Conservation (phyloP, 2,797 vertebrate species). For the Poeciliopsis presidionis region DNA sequence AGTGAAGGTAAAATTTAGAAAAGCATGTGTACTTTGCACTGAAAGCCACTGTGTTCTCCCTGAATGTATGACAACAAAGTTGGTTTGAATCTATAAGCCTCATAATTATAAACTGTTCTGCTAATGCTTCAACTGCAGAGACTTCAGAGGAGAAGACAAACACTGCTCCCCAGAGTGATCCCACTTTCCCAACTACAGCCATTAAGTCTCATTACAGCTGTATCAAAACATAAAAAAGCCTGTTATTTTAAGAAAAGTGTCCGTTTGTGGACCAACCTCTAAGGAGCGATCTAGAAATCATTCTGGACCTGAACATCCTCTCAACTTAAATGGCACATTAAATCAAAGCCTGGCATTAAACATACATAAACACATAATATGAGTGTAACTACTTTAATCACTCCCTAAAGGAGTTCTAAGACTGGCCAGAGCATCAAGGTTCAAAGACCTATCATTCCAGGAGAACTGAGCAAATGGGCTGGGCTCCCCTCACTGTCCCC, state of each 20-base stretch:
- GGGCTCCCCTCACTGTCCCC: conserved; percentile 8
- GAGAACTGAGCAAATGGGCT: conserved; percentile 40
- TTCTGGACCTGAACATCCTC: conserved; percentile 27
- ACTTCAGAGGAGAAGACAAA: conserved; percentile 54
- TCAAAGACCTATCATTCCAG: conserved; percentile 39
- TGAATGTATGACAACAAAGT: conserved; percentile 34
- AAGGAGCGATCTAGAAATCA: conserved; percentile 42
- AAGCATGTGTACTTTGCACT: neutral
- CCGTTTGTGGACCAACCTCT: conserved; percentile 26
- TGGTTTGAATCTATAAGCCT: conserved; percentile 39
- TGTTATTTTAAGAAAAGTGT: conserved; percentile 55
- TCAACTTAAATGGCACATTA: conserved; percentile 11
- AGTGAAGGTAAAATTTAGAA: neutral
- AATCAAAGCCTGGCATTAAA: conserved; percentile 3
- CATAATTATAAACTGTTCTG: conserved; percentile 64
- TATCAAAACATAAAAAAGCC: conserved; percentile 47
- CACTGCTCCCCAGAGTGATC: conserved; percentile 40
- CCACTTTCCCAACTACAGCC: conserved; percentile 30
- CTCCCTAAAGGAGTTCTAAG: conserved; percentile 26
- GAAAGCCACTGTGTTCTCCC: conserved; percentile 5
- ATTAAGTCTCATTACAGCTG: conserved; percentile 58
- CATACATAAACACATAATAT: conserved; percentile 19
- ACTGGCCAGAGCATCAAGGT: conserved; percentile 20
- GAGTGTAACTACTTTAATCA: conserved; percentile 29
- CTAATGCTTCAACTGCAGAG: conserved; percentile 58